A percentile compares a stretch with the other conserved stretches of the same genome.
Evolutionary conservation across 2,113 vertebrate species (phyloP).

Genomic region (Cebidichthys violaceus): DNA sequence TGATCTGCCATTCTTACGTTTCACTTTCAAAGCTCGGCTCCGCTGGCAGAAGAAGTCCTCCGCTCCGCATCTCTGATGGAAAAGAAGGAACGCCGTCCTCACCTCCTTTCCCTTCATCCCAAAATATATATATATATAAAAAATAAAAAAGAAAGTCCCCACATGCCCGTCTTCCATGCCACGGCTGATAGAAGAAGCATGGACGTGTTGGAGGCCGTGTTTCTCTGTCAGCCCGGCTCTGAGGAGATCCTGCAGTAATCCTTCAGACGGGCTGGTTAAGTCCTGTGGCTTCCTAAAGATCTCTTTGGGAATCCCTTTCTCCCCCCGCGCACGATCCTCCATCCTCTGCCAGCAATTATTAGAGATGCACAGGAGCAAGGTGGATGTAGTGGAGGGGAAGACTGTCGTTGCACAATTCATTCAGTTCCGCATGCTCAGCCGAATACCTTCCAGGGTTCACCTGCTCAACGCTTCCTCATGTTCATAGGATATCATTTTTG

Average conservation of each 20-base stretch:
- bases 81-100: conserved; percentile 57
- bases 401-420: no score
- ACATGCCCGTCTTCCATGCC: conserved; percentile 30
- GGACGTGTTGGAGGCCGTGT: conserved; percentile 45
- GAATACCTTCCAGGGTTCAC: neutral
- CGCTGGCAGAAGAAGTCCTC: conserved; percentile 75
- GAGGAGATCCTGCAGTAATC: conserved; percentile 60
- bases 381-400: neutral
- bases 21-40: conserved; percentile 91
- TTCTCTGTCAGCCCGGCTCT: conserved; percentile 49
- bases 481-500: no score
- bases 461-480: neutral
- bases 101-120: conserved; percentile 23
- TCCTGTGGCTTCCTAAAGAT: conserved; percentile 53
- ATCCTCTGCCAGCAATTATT: neutral
- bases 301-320: conserved; percentile 38
- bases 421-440: neutral
- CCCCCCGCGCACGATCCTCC: neutral
- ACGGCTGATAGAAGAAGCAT: conserved; percentile 53
- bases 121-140: conserved; percentile 7
- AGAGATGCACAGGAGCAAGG: conserved; percentile 6
- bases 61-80: conserved; percentile 65
- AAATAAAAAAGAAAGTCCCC: neutral
- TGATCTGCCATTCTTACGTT: conserved; percentile 89
- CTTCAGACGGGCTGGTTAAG: conserved; percentile 52